A percentile compares a stretch with the other conserved stretches of the same genome.
phyloP scores from a whole-genome alignment of 2,888 invertebrate genomes.

The Ernsta delagoae region DNA sequence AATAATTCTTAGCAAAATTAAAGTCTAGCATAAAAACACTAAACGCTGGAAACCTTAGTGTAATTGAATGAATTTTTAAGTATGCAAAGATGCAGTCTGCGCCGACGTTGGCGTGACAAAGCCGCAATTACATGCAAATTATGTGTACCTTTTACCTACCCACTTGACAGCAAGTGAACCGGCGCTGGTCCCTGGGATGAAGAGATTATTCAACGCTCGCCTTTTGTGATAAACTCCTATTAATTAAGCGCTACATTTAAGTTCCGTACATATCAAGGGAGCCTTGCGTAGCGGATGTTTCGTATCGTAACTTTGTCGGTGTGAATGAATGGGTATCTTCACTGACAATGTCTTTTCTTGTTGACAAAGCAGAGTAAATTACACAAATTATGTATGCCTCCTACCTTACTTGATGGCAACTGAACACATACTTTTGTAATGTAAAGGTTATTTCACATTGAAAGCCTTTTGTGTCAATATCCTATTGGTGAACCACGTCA shows the following conservation, averaged over 20 bases:
- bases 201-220: constrained; percentile 65
- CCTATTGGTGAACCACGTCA: too few relatives aligned
- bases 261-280: constrained; percentile 7
- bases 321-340: not conserved
- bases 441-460: not conserved
- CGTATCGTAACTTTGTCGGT: not conserved
- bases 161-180: constrained; percentile 61
- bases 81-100: constrained; percentile 76
- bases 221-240: constrained; percentile 61
- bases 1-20: too few relatives aligned
- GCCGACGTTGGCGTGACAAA: constrained; percentile 65
- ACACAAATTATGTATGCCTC: not conserved
- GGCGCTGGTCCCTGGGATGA: constrained; percentile 44
- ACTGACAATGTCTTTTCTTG: not conserved
- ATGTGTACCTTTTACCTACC: constrained; percentile 75
- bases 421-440: not conserved
- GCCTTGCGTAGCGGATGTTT: not conserved
- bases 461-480: not conserved
- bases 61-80: constrained; percentile 81
- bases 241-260: constrained; percentile 59
- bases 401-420: not conserved
- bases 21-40: too few relatives aligned
- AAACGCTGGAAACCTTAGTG: constrained; percentile 25
- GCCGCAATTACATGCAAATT: constrained; percentile 82
- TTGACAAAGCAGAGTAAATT: constrained; percentile 1